Base-by-base conservation (phyloP, 2,797 vertebrate genomes). In the Pipistrellus pygmaeus region DNA sequence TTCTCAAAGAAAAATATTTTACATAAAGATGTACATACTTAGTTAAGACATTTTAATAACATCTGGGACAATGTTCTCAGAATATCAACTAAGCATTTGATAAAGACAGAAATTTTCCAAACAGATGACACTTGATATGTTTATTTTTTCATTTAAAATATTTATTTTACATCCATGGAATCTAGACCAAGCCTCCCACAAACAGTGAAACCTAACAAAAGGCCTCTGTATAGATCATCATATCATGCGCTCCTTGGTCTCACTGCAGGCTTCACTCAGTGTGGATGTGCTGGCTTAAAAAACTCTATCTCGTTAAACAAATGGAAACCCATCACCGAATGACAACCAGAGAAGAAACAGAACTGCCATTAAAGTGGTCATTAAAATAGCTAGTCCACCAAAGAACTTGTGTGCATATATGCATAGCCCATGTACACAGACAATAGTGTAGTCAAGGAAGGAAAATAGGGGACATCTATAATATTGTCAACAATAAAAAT, bases 1-100 rank as follows among this genome's bases (percentile, higher is more conserved):
- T 92, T 90, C 62, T 88, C 64, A 96, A 93, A 85, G 60, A 83
- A 95, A 91, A 83, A 60, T 69, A 72, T 85, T 78, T 82, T 68
- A 82, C 21, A 83, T 66, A 83, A 92, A 55, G 18, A 88, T 85
- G 32, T 90, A 46, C 0, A 21, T 0, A 92, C 4, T 81, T 87
- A 84, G 66, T 18, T 75, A 46, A 72, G 10, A 71, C 11, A 89
- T 55, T 94, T 86, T 41, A 80, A 80, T 51, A 88, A 60, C 8
- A 72, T 66, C 41, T 86, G 15, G 12, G 25, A 73, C 3, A 95
- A 66, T 46, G 3, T 75, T 85, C 25, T 87, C 41, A 96, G 90
- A 90, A 76, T 80, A 73, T 68, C 41, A 86, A 20, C 55, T 77
- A 66, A 90, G 38, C 11, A 84, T 87, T n/a, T 95, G 51, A 88